Conservation (phyloP, 2,888 invertebrate genomes). For the Chaetoderma sp. region DNA sequence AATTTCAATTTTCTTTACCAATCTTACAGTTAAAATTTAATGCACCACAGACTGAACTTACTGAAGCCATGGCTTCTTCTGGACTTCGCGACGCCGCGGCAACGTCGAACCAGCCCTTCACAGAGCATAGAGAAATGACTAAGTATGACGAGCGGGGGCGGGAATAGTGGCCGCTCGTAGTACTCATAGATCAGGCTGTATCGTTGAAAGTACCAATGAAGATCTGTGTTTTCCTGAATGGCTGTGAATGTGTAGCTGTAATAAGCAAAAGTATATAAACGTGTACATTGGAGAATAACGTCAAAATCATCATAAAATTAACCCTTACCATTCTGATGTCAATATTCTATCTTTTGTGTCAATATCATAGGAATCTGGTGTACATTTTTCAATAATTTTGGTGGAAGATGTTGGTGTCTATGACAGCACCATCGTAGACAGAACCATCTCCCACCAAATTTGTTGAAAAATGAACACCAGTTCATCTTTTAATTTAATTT, state of each 20-base stretch:
- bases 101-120: constrained; percentile 28
- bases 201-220: constrained; percentile 66
- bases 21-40: no score
- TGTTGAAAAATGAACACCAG: no score
- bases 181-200: constrained; percentile 66
- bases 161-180: constrained; percentile 60
- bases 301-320: background rate
- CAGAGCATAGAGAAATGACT: constrained; percentile 49
- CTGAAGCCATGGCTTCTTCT: constrained; percentile 3
- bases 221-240: constrained; percentile 64
- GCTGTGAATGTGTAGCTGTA: constrained; percentile 64
- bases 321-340: no score
- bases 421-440: no score
- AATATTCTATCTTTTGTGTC: no score
- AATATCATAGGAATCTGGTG: no score
- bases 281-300: background rate
- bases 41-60: no score
- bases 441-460: no score
- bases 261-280: constrained; percentile 11
- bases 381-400: no score
- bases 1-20: no score
- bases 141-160: constrained; percentile 65
- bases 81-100: constrained; percentile 22
- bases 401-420: no score
- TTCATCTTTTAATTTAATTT: no score